phyloP scores from a whole-genome alignment of 64 coral and sea anemone genomes.

The Dendronephthya gigantea region DNA sequence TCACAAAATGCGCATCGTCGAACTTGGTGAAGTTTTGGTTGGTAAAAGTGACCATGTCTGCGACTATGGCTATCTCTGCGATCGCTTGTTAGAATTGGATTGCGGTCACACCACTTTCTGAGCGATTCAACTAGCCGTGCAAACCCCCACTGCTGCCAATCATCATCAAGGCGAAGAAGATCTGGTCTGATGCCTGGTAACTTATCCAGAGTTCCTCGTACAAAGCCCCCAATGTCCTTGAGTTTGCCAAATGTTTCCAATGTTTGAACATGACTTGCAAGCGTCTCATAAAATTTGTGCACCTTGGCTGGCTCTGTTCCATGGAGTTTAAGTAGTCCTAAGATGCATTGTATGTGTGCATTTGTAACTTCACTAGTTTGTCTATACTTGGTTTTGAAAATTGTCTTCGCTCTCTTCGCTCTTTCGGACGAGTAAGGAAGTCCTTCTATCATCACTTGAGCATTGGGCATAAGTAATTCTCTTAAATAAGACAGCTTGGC shows the following conservation, averaged over 20 bases:
- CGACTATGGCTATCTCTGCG: constrained; percentile 11
- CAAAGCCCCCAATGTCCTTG: too few relatives aligned
- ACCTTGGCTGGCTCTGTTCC: constrained; percentile 22
- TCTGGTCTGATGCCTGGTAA: constrained; percentile 18
- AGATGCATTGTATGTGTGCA: background rate
- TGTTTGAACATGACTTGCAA: too few relatives aligned
- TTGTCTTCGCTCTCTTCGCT: constrained; percentile 26
- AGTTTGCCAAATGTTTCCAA: too few relatives aligned
- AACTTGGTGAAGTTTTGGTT: background rate
- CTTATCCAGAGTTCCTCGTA: constrained; percentile 9
- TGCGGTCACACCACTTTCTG: constrained; percentile 13
- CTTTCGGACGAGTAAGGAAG: background rate
- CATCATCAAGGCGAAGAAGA: constrained; percentile 12
- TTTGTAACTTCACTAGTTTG: constrained; percentile 26
- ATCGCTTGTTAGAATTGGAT: background rate
- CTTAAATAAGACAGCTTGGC: background rate
- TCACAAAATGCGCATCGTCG: constrained; percentile 43
- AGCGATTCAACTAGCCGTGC: constrained; percentile 13
- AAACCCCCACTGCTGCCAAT: constrained; percentile 24
- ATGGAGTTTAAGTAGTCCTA: constrained; percentile 20
- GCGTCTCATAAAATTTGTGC: too few relatives aligned
- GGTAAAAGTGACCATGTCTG: background rate
- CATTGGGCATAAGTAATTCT: background rate
- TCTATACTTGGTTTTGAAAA: constrained; percentile 26
- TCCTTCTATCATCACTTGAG: background rate